phyloP scores from a whole-genome alignment of 2,888 invertebrate genomes.

The Nephrotoma appendiculata region DNA sequence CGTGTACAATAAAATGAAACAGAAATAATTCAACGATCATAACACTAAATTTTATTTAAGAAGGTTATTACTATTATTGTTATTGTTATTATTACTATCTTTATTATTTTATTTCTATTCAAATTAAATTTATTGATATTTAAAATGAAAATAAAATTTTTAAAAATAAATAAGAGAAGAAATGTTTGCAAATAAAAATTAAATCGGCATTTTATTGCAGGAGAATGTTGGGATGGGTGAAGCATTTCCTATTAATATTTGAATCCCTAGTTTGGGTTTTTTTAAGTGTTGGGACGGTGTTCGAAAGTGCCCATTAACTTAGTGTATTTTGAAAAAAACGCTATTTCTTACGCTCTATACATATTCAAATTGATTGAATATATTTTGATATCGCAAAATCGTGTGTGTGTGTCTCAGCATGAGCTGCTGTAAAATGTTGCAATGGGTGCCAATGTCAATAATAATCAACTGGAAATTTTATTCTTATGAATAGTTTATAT shows the following conservation, averaged over 20 bases:
- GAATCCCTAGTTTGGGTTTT: too few species aligned
- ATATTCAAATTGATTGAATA: not conserved
- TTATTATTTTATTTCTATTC: not conserved
- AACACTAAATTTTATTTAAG: not conserved
- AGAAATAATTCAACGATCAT: not conserved
- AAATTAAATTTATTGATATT: not conserved
- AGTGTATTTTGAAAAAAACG: not conserved
- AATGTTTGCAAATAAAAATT: not conserved
- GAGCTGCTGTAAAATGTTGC: not conserved
- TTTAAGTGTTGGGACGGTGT: too few species aligned
- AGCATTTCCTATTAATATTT: not conserved
- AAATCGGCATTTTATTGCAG: not conserved
- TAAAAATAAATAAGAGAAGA: not conserved
- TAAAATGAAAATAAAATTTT: not conserved
- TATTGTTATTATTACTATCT: not conserved
- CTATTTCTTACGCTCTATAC: not conserved
- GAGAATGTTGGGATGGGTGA: not conserved
- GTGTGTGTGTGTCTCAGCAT: not conserved
- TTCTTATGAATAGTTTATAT: not conserved
- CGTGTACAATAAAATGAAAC: not conserved
- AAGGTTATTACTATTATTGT: not conserved
- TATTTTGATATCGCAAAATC: not conserved
- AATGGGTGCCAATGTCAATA: not conserved
- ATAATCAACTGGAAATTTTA: not conserved
- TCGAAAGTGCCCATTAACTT: not conserved